Evolutionary conservation across 1,140 invertebrate genomes (phyloP), one percentile per base, ranked within the genome.

Genomic region (Drosophila triauraria): DNA sequence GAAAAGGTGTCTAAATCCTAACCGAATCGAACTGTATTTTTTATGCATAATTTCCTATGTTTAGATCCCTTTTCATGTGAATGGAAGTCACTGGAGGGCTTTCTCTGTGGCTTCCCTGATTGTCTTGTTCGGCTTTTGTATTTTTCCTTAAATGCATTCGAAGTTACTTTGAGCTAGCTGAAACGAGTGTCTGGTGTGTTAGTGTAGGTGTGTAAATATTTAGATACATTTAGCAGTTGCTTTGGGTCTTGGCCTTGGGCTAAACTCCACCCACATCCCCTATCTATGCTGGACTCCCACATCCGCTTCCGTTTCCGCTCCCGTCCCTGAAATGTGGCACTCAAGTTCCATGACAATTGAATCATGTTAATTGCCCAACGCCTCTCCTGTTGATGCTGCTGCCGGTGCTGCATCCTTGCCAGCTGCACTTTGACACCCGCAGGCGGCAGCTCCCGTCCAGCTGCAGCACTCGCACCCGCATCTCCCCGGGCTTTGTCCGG

Each of bases 291-390:
- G 61, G 75, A 67, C 70, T 46, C 30, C n/a, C 48, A 43, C 43
- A 23, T 25, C 30, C 40, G 25, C n/a, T 15, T 40, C 68, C 40
- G 35, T 13, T n/a, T 65, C 23, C 43, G 38, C 35, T 65, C 44
- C 62, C 48, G 50, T 78, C 75, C 86, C 81, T 82, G 75, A 79
- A 82, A 64, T 90, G 81, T 90, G 85, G 85, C 85, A 90, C 85
- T 82, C 81, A 82, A 85, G 81, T 85, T 82, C 78, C 75, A 62
- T 79, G 85, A 63, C 86, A 85, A 90, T 85, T 90, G 78, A 90
- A 90, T 90, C 85, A 90, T 90, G 86, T 91, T 90, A 90, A 90
- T 90, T 90, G 85, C 82, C 85, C 75, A 63, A 69, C 88, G 75
- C 80, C 68, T 84, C 85, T 84, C 69, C 85, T 69, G 65, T 30